Percentiles rank a stretch among this genome's conserved stretches.
Evolutionary conservation across 2,113 vertebrate genomes (phyloP).

Genomic region (Ahaetulla prasina): DNA sequence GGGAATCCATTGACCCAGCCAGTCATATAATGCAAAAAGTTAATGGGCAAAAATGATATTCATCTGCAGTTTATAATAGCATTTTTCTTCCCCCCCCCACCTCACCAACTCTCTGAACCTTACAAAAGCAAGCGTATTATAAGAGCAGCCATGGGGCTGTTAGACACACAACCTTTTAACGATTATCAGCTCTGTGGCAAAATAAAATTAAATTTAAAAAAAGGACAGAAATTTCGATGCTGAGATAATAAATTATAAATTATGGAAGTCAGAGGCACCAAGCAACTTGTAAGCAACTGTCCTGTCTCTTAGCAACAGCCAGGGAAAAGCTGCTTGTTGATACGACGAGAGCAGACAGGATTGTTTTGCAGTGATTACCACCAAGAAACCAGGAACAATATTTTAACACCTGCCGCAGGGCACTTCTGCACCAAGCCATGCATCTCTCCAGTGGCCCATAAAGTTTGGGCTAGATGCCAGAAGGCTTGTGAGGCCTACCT

Average conservation of each 20-base stretch:
- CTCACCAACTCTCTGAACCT: conserved; percentile 32
- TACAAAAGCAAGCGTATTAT: conserved; percentile 44
- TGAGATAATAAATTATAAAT: conserved; percentile 76
- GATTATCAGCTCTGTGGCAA: conserved; percentile 60
- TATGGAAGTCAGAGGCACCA: conserved; percentile 71
- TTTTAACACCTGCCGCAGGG: conserved; percentile 79
- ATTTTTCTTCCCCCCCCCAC: conserved; percentile 25
- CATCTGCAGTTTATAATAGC: conserved; percentile 68
- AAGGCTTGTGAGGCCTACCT: conserved; percentile 63
- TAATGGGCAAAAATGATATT: conserved; percentile 76
- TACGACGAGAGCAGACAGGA: conserved; percentile 67
- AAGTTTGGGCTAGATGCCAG: conserved; percentile 74
- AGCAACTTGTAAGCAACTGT: conserved; percentile 78
- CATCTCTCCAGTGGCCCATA: conserved; percentile 70
- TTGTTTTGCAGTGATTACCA: conserved; percentile 73
- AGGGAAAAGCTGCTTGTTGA: conserved; percentile 69
- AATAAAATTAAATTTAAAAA: conserved; percentile 62
- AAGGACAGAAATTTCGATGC: conserved; percentile 67
- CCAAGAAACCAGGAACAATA: conserved; percentile 71
- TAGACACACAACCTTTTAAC: conserved; percentile 60
- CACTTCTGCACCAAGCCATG: conserved; percentile 69
- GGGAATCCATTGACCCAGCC: conserved; percentile 72
- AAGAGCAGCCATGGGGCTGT: conserved; percentile 23
- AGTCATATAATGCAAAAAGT: conserved; percentile 65
- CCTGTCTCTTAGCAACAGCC: conserved; percentile 78